phyloP scores from a whole-genome alignment of 2,888 invertebrate genomes.

The Drosophila flavopinicola region DNA sequence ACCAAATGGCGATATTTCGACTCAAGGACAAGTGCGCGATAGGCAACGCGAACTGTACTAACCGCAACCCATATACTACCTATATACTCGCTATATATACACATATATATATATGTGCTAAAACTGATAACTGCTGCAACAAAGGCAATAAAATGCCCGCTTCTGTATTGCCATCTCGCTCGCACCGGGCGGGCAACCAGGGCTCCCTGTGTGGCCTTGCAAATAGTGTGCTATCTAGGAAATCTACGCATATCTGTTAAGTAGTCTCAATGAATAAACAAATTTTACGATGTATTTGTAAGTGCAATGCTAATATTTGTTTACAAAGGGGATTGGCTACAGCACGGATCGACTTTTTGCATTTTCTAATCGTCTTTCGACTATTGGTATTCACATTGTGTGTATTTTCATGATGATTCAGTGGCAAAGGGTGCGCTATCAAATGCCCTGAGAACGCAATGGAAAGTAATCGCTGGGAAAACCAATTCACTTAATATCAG shows the following conservation, averaged over 20 bases:
- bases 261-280: conserved; percentile 72
- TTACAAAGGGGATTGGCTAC: conserved; percentile 4
- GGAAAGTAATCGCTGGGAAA: neutral
- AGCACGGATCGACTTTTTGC: neutral
- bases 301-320: conserved; percentile 63
- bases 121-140: conserved; percentile 47
- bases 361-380: neutral
- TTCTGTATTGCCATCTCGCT: conserved; percentile 14
- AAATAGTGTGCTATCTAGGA: conserved; percentile 50
- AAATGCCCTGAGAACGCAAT: too few relatives aligned
- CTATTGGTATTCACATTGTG: neutral
- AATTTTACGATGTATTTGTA: conserved; percentile 65
- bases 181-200: conserved; percentile 15
- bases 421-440: conserved; percentile 1
- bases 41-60: conserved; percentile 64
- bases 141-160: conserved; percentile 28
- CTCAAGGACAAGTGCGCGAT: conserved; percentile 72
- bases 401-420: conserved; percentile 19
- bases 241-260: conserved; percentile 61
- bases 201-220: conserved; percentile 34
- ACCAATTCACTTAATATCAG: conserved; percentile 1
- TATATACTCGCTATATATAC: conserved; percentile 34
- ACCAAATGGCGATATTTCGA: conserved; percentile 45
- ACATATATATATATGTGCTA: conserved; percentile 7
- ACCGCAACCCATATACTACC: conserved; percentile 52